phyloP scores from a whole-genome alignment of 2,888 invertebrate species.

The Lobophora halterata region DNA sequence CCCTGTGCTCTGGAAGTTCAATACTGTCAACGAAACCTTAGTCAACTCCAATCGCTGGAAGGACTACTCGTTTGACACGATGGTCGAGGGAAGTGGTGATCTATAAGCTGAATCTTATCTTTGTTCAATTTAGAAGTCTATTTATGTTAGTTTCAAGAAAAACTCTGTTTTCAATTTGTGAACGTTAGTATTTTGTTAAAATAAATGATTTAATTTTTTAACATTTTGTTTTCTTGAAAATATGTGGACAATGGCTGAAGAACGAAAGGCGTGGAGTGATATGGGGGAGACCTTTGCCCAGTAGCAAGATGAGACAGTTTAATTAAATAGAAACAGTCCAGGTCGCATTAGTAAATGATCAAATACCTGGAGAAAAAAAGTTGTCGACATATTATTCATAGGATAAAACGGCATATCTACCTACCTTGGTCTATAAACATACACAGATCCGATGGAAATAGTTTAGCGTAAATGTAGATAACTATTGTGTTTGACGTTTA shows the following conservation, averaged over 20 bases:
- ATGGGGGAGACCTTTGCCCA: too few relatives aligned
- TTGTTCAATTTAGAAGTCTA: background rate
- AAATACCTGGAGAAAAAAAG: too few relatives aligned
- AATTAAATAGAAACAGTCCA: too few relatives aligned
- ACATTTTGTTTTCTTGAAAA: too few relatives aligned
- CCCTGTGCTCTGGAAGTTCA: slow-evolving; percentile 61
- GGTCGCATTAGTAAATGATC: too few relatives aligned
- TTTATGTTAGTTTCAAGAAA: too few relatives aligned
- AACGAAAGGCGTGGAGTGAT: too few relatives aligned
- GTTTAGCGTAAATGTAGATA: slow-evolving; percentile 77
- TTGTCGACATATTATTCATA: slow-evolving; percentile 20
- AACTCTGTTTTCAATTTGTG: too few relatives aligned
- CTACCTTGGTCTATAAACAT: slow-evolving; percentile 55
- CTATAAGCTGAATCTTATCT: background rate
- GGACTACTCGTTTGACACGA: slow-evolving; percentile 53
- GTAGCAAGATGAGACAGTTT: too few relatives aligned
- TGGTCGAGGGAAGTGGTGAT: slow-evolving; percentile 38
- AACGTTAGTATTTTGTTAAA: too few relatives aligned
- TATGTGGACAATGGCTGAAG: too few relatives aligned
- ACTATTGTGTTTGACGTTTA: slow-evolving; percentile 66
- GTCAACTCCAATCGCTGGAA: slow-evolving; percentile 64
- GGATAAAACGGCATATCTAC: slow-evolving; percentile 32
- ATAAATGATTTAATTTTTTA: too few relatives aligned
- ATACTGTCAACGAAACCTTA: slow-evolving; percentile 65
- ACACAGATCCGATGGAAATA: slow-evolving; percentile 73